Evolutionary conservation across 64 coral and sea anemone species (phyloP).

Genomic region (Montipora sp.): DNA sequence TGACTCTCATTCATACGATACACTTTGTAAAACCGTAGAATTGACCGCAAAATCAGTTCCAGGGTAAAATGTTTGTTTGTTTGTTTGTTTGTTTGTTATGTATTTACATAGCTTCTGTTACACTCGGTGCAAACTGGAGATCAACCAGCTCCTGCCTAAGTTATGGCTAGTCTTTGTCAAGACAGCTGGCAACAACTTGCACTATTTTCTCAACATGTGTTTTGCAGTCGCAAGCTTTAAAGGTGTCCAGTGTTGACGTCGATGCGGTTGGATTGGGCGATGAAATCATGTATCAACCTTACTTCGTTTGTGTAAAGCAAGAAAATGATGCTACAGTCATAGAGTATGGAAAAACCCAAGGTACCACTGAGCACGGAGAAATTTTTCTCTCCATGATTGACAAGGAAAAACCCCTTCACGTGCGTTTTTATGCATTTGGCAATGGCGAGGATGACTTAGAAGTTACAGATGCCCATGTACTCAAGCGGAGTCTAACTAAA

Average conservation of each 20-base stretch:
- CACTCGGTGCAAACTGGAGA: too few species aligned
- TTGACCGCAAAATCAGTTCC: too few species aligned
- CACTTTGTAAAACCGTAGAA: too few species aligned
- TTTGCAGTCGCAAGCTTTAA: conserved; percentile 12
- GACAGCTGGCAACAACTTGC: not conserved
- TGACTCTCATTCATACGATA: too few species aligned
- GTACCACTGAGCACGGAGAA: conserved; percentile 30
- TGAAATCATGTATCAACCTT: conserved; percentile 32
- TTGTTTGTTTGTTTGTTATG: not conserved
- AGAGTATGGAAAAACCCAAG: conserved; percentile 40
- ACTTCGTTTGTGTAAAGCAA: conserved; percentile 41
- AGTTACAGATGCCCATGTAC: conserved; percentile 3
- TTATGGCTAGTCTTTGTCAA: too few species aligned
- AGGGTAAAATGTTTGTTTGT: too few species aligned
- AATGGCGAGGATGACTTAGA: conserved; percentile 19
- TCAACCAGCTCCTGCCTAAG: too few species aligned
- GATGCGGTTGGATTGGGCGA: conserved; percentile 41
- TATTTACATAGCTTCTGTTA: too few species aligned
- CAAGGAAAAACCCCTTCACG: conserved; percentile 7
- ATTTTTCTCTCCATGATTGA: conserved; percentile 39
- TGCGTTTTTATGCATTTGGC: conserved; percentile 48
- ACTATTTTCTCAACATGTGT: not conserved
- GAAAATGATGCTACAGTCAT: not conserved
- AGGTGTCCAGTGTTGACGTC: conserved; percentile 20
- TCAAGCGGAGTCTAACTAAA: not conserved